Evolutionary conservation across 1,140 invertebrate genomes (phyloP), one percentile per base, ranked within the genome.

Genomic region (Varroa destructor): DNA sequence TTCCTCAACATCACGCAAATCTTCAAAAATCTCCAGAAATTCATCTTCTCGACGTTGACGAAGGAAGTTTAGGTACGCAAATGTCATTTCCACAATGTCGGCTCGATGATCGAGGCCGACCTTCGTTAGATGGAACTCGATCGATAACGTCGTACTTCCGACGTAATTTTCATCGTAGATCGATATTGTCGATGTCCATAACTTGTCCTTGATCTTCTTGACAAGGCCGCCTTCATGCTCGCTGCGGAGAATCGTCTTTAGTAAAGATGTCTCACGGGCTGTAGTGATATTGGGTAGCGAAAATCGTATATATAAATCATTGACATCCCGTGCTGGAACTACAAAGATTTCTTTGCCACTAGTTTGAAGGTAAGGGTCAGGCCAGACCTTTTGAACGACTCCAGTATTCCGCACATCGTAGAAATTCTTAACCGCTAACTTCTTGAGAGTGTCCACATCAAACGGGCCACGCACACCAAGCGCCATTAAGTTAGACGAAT

Each of bases 91-190:
- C 14, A 67, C 61, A 46, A 67, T 67, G 12, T 67, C 46, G 61
- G 40, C 46, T 12, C 61, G 61, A 46, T 67, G 40, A 12, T 67
- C 12, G n/a, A 67, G 61, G 36, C 61, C 61, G 14, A 43, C 36
- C 36, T 67, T 67, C 14, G 61, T 67, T 1, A 67, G 37, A 40
- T 67, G 61, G 37, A 67, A 67, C 36, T 67, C 61, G 61, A 67
- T 67, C 10, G 61, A 67, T 37, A 67, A 12, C 37, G 61, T 67
- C 14, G 61, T 67, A 37, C 61, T 67, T 12, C 61, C 61, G 2
- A 46, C 61, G 37, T 67, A 67, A 40, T 67, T 67, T 37, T 67
- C 61, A 40, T 67, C 61, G 61, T 67, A 67, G 3, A 67, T 67
- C 36, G 61, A 67, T 43, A 67, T n/a, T 3, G 61, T 67, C 14